Percentiles rank a stretch among this genome's conserved stretches.
Conservation (phyloP, 2,113 vertebrate genomes). For the Spea bombifrons region DNA sequence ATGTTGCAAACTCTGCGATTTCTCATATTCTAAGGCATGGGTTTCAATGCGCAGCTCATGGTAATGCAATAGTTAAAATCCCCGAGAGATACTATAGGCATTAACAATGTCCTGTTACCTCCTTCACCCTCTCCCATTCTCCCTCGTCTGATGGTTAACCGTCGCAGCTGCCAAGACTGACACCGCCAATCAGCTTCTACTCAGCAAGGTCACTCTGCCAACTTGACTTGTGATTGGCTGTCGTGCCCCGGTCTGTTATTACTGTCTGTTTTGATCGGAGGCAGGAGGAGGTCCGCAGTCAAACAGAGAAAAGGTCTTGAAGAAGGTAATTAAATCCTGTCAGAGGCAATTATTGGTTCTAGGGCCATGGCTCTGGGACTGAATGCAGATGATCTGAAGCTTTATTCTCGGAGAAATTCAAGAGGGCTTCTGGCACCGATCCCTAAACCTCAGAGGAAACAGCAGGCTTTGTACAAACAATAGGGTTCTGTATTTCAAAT, state of each 20-base stretch:
- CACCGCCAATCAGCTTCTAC: constrained; percentile 80
- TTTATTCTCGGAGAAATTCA: constrained; percentile 75
- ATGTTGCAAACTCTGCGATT: too few relatives aligned
- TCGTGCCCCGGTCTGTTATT: constrained; percentile 73
- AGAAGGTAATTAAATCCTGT: constrained; percentile 90
- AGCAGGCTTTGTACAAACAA: constrained; percentile 75
- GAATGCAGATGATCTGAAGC: constrained; percentile 84
- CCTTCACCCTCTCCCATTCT: constrained; percentile 22
- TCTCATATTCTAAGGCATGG: too few relatives aligned
- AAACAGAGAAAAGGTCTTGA: constrained; percentile 84
- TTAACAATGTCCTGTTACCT: constrained; percentile 17
- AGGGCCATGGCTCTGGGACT: constrained; percentile 80
- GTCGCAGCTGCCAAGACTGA: constrained; percentile 75
- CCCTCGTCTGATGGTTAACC: constrained; percentile 65
- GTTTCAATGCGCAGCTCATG: too few relatives aligned
- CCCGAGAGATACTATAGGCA: background rate
- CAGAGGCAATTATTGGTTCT: constrained; percentile 87
- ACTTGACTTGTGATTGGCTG: constrained; percentile 76
- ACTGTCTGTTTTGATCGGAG: constrained; percentile 83
- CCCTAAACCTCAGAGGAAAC: constrained; percentile 70
- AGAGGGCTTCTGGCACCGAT: constrained; percentile 72
- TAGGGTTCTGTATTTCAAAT: constrained; percentile 22
- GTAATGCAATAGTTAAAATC: background rate
- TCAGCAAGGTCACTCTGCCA: constrained; percentile 80
- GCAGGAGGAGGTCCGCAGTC: constrained; percentile 79